Evolutionary conservation across 2,113 vertebrate genomes (phyloP), one percentile per base, ranked within the genome.

Genomic region (Cyanocitta stelleri): DNA sequence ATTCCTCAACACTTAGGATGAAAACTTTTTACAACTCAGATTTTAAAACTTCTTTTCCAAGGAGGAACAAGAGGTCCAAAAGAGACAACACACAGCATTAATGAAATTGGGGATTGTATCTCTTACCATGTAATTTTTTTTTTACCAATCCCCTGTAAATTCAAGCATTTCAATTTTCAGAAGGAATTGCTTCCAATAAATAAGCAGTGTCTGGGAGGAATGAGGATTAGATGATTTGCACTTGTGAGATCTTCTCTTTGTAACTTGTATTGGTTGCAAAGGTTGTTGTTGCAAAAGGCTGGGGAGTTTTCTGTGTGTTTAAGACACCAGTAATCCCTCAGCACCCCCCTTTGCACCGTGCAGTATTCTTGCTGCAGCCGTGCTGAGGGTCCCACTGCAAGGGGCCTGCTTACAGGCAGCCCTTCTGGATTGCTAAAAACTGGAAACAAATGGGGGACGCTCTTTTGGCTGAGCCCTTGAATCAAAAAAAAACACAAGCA

Each of bases 301-400:
- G 33, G 37, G 51, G 13, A 41, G 4, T 48, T 55, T 71, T 52
- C 56, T 26, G 3, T 29, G 16, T 33, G 41, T 44, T 67, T 64
- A 55, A 81, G 6, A 51, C 5, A 5, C 2, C 22, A 18, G 9
- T 46, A 14, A 6, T 39, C 10, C n/a, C 17, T 37, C 32, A 64
- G 35, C 3, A 3, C 35, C 20, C 12, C 7, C 11, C 17, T 73
- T 29, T 62, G 41, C 32, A 73, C 59, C 5, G 3, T 5, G 13
- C 44, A 62, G 17, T 68, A 44, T 51, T 69, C 52, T 27, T 79
- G 29, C 44, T n/a, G 52, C 58, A 75, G 43, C 63, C 9, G 1
- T 69, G 39, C 19, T 3, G 5, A 49, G 0, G 1, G 29, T 51
- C 24, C n/a, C 61, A 22, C 32, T 59, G 62, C 35, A 29, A 37